phyloP scores from a whole-genome alignment of 2,888 invertebrate genomes.

The Chrysodeixis includens region DNA sequence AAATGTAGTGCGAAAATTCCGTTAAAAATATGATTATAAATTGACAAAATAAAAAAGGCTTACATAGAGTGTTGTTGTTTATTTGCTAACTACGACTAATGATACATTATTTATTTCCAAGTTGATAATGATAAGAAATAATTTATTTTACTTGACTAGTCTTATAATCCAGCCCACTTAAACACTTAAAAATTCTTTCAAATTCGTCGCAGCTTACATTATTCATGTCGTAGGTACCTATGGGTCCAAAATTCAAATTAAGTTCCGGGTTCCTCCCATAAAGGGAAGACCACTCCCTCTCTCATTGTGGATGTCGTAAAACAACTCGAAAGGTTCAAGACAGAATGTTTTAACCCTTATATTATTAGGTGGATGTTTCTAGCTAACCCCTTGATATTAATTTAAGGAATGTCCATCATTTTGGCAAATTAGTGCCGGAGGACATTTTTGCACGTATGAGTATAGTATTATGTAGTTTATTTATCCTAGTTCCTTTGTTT shows the following conservation, averaged over 20 bases:
- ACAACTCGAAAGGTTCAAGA: not conserved
- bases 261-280: not conserved
- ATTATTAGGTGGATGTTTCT: not conserved
- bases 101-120: no score
- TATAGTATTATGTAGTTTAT: no score
- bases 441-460: not conserved
- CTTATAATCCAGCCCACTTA: no score
- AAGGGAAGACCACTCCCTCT: slow-evolving; percentile 3
- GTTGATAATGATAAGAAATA: no score
- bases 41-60: no score
- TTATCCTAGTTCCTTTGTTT: no score
- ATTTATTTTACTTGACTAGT: no score
- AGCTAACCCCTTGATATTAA: not conserved
- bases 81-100: no score
- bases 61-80: no score
- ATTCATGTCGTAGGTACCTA: not conserved
- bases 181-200: not conserved
- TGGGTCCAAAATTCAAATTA: slow-evolving; percentile 4
- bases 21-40: no score
- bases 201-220: not conserved
- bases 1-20: no score
- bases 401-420: not conserved
- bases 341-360: slow-evolving; percentile 4
- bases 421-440: not conserved
- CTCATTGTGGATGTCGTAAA: slow-evolving; percentile 4